A percentile compares a stretch with the other conserved stretches of the same genome.
Evolutionary conservation across 2,888 invertebrate genomes (phyloP).

Genomic region (Drosophila meridiana): DNA sequence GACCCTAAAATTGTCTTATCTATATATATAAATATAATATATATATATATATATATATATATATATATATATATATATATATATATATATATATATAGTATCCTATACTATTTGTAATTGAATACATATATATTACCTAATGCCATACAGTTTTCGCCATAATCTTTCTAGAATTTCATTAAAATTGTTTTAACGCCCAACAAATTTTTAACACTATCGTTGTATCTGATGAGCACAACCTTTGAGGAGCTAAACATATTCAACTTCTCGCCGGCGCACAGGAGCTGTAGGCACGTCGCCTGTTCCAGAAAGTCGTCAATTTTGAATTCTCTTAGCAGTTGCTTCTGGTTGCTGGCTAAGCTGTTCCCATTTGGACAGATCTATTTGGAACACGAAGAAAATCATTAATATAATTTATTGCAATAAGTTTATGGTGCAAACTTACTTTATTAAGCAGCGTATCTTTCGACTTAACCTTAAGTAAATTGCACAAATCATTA

Average conservation of each 20-base stretch:
- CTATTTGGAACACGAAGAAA: slow-evolving; percentile 55
- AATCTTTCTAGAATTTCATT: slow-evolving; percentile 87
- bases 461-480: slow-evolving; percentile 93
- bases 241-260: slow-evolving; percentile 91
- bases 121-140: slow-evolving; percentile 21
- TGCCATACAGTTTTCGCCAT: slow-evolving; percentile 22
- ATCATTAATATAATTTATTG: neutral
- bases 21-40: slow-evolving; percentile 29
- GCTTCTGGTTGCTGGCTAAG: slow-evolving; percentile 72
- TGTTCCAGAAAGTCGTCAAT: slow-evolving; percentile 92
- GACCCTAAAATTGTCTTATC: slow-evolving; percentile 43
- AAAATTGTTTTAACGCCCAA: slow-evolving; percentile 92
- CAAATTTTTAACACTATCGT: slow-evolving; percentile 92
- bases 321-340: slow-evolving; percentile 89
- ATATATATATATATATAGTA: slow-evolving; percentile 35
- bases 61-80: slow-evolving; percentile 22
- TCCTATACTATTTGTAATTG: neutral
- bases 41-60: slow-evolving; percentile 27
- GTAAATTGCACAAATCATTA: slow-evolving; percentile 91
- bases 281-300: slow-evolving; percentile 91
- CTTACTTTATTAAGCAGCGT: slow-evolving; percentile 90
- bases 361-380: slow-evolving; percentile 82
- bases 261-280: slow-evolving; percentile 91
- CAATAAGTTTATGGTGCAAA: neutral
- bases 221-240: slow-evolving; percentile 93